Evolutionary conservation across 2,888 invertebrate genomes (phyloP).

Genomic region (Tromatobia lineatoria): DNA sequence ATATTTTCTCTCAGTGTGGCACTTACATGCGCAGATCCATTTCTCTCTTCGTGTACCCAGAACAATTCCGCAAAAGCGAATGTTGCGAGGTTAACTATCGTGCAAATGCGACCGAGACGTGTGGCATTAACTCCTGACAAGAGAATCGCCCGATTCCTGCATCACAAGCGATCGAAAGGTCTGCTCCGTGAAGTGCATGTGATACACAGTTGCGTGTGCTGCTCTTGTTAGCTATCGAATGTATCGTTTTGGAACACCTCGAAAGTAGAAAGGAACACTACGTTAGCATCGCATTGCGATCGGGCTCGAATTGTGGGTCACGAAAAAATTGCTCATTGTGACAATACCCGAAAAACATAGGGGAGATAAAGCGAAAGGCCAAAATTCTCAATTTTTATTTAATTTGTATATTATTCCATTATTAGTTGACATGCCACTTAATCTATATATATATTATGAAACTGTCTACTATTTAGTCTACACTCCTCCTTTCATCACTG

Average conservation of each 20-base stretch:
- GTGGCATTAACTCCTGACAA: slow-evolving; percentile 2
- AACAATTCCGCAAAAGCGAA: slow-evolving; percentile 31
- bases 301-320: slow-evolving; percentile 1
- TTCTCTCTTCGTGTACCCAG: too few species aligned
- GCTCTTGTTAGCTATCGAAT: slow-evolving; percentile 34
- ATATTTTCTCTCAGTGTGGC: too few species aligned
- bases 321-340: too few species aligned
- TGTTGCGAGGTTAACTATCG: slow-evolving; percentile 9
- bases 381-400: too few species aligned
- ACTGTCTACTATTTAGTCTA: too few species aligned
- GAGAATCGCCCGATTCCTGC: slow-evolving; percentile 37
- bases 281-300: slow-evolving; percentile 30
- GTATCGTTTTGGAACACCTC: slow-evolving; percentile 36
- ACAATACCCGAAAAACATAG: too few species aligned
- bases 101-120: background rate
- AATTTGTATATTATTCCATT: too few species aligned
- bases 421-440: too few species aligned
- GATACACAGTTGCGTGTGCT: slow-evolving; percentile 15
- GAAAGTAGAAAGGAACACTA: slow-evolving; percentile 36
- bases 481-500: too few species aligned
- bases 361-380: background rate
- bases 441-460: too few species aligned
- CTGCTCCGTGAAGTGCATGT: background rate
- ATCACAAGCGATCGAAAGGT: slow-evolving; percentile 40
- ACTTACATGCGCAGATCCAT: too few species aligned